Base-by-base conservation (phyloP, 1,140 invertebrate genomes). In the Saccostrea cuccullata region DNA sequence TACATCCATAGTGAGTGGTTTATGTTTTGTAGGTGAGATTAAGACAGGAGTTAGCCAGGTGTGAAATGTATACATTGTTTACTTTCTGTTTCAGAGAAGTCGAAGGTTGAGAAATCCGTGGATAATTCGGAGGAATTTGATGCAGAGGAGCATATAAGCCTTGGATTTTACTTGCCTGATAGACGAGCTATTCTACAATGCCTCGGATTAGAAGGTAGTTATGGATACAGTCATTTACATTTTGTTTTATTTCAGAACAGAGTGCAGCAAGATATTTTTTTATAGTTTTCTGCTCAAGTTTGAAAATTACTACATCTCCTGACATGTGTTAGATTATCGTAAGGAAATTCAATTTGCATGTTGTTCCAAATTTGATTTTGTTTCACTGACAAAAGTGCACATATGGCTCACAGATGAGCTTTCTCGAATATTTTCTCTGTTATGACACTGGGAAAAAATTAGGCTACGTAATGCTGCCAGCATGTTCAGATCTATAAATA, bases 81-180 rank as follows among this genome's bases (percentile, higher is more conserved):
- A 84, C 40, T 84, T 84, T 84, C 40, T 55, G 12, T 55, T 55
- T 56, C 55, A 56, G 47, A 84, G 82, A 84, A 23, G 40, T 47
- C 82, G 20, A 23, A 55, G 47, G 55, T 55, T 26, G 82, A 56
- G 82, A 84, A 56, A 84, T 84, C 47, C 17, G 17, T 5, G n/a
- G 82, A 55, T 86, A 70, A 55, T 77, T 20, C 64, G 20, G 26
- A 15, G 55, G 86, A 77, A 20, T 70, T 83, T 30, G 86, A 89
- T 82, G 55, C 58, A 40, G 83, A 89, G 83, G 86, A 89, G 6
- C 86, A 85, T 55, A 85, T 70, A 20, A 85, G 86, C 85, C 60
- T 89, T 36, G 88, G 88, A 73, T 89, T 89, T 56, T 89, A 87
- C 84, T 64, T 89, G 30, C 67, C 56, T 55, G 88, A 87, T 56